Conservation (phyloP, 2,797 vertebrate species). For the Poliocrania exsul region DNA sequence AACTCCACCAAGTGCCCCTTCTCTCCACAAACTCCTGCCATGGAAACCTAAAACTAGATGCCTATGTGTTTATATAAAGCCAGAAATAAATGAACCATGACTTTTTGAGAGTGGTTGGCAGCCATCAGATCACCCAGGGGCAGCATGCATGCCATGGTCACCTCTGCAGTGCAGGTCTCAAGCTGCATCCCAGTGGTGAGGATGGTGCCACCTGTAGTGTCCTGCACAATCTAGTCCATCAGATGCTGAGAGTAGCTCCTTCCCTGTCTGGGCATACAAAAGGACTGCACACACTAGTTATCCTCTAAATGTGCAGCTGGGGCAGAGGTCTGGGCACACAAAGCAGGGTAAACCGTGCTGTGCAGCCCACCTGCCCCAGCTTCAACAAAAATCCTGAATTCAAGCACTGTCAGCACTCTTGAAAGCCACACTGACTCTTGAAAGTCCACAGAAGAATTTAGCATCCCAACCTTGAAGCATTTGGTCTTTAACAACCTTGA, state of each 20-base stretch:
- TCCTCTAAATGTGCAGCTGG: background rate
- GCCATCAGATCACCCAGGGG: accelerated
- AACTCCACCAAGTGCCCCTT: background rate
- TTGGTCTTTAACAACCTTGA: background rate
- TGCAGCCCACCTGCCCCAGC: background rate
- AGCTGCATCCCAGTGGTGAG: accelerated
- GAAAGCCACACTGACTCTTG: background rate
- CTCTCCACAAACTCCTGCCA: accelerated
- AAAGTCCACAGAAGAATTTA: background rate
- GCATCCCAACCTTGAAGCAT: background rate
- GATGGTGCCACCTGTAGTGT: background rate
- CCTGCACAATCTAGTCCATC: background rate
- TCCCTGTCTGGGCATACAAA: background rate
- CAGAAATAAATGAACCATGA: background rate
- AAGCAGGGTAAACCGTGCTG: background rate
- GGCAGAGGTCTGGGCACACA: background rate
- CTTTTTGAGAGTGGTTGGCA: background rate
- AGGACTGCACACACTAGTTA: background rate
- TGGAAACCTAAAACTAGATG: background rate
- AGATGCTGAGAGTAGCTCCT: background rate
- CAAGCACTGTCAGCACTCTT: background rate
- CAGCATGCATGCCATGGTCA: accelerated
- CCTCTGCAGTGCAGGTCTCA: background rate
- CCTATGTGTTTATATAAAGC: background rate
- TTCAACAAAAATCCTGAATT: background rate